Evolutionary conservation across 2,113 vertebrate genomes (phyloP), one percentile per base, ranked within the genome.

Genomic region (Anseranas semipalmata): DNA sequence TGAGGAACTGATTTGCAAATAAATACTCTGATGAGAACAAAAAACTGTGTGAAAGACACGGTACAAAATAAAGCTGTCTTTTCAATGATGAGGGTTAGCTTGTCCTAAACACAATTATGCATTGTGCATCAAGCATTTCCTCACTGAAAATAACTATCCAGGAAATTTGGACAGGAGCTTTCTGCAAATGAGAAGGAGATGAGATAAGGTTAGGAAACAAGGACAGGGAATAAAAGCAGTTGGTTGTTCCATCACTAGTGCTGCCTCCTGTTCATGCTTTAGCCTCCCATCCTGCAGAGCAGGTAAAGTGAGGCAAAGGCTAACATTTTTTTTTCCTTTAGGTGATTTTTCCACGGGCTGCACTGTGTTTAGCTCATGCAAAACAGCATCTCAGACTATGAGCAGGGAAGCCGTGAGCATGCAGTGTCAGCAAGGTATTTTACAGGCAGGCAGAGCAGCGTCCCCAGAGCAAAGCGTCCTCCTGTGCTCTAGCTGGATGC

Each of bases 401-500:
- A 35, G 32, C 37, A 74, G 50, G 21, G 62, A 89, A 74, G 8
- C 16, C 59, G n/a, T 25, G 70, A 52, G 55, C 55, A 59, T 20
- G 17, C 7, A 7, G n/a, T 53, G 20, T 39, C 16, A 30, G 43
- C 46, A 65, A 62, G 37, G 8, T 58, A 7, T 8, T 72, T 56
- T 22, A 56, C 0, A 4, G 37, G 16, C 12, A 33, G 20, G 2
- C 1, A 0, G n/a, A 50, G 48, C 0, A 1, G 32, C 15, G 50
- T 17, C 24, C 46, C 18, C 52, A 56, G 35, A 18, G 17, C 18
- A 62, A 25, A 87, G 46, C 52, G 32, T 33, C 52, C 13, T 60
- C 8, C 56, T 52, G 35, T 60, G 32, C 52, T 24, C 33, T 41
- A 43, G 15, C 5, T 1, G 1, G 4, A 28, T n/a, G 16, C 17